phyloP scores from a whole-genome alignment of 1,140 invertebrate genomes.

The Nixonia krombeini region DNA sequence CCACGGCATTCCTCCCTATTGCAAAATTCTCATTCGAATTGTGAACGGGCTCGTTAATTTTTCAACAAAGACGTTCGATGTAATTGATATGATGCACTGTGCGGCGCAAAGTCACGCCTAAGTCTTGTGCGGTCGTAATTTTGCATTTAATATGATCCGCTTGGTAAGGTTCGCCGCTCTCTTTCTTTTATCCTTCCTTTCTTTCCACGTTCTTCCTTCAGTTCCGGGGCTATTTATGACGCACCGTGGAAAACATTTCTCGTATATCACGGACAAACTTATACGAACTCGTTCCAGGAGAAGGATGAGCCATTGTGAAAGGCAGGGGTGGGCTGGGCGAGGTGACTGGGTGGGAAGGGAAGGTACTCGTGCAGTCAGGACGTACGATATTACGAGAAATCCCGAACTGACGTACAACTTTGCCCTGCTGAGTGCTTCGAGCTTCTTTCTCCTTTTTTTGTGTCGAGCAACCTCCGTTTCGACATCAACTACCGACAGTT shows the following conservation, averaged over 20 bases:
- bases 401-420: constrained; percentile 28
- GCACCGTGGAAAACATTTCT: constrained; percentile 64
- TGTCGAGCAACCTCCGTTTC: constrained; percentile 17
- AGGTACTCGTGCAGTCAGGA: constrained; percentile 12
- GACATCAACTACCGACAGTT: neutral
- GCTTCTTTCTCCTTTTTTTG: constrained; percentile 37
- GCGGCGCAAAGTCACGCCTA: constrained; percentile 3
- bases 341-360: neutral
- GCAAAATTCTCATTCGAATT: no score
- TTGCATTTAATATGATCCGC: constrained; percentile 58
- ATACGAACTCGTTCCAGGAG: constrained; percentile 55
- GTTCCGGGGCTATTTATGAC: constrained; percentile 62
- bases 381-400: constrained; percentile 39
- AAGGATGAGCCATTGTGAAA: constrained; percentile 35
- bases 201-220: constrained; percentile 39
- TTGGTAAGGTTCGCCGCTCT: constrained; percentile 16
- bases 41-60: no score
- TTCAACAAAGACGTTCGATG: no score
- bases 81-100: neutral
- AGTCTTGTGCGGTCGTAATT: constrained; percentile 54
- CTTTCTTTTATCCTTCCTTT: constrained; percentile 1
- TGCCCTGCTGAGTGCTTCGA: constrained; percentile 11
- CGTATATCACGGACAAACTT: constrained; percentile 64
- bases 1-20: no score
- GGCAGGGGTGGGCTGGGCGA: constrained; percentile 11